Base-by-base conservation (phyloP, 2,888 invertebrate species). In the Tenthredo distinguenda region DNA sequence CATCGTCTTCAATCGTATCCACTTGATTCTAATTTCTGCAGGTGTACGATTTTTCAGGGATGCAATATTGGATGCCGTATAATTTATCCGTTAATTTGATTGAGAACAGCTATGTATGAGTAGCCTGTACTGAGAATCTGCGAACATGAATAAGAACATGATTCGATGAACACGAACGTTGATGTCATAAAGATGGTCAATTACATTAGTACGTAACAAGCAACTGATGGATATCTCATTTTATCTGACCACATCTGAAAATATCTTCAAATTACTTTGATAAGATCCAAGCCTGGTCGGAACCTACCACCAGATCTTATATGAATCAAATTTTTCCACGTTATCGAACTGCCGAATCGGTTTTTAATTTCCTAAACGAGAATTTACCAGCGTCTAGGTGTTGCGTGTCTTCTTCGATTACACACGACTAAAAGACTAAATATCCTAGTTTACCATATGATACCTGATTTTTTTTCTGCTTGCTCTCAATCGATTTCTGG, bases 81-180 rank as follows among this genome's bases (percentile, higher is more conserved):
- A 10, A 72, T 72, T 86, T 62, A 87, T 81, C 87, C 87, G 85
- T 87, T 85, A 21, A 84, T 86, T 86, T 85, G 86, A 10, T 88
- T 86, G 40, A 88, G 71, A 10, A 88, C 81, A 58, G 87, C 87
- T 86, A 88, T 86, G 10, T 82, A 86, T 6, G 88, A 88, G 68
- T 88, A 87, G 76, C 86, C 86, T 55, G 86, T 88, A 85, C 88
- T 87, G 84, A 88, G 86, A 58, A 88, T 87, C 88, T 87, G 85
- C 4, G 37, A 85, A 71, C 40, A 79, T 47, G n/a, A 40, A 62
- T 37, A 40, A 1, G 2, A 40, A 72, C 3, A 21, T 43, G 4
- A 72, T 7, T 18, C 21, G n/a, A 37, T 10, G 21, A 40, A n/a
- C 2, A 68, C 12, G 2, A 43, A 43, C 9, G 9, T 40, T 3